Percentiles rank a stretch among this genome's conserved stretches.
phyloP scores from a whole-genome alignment of 2,797 vertebrate genomes.

The Phalanger gymnotis region DNA sequence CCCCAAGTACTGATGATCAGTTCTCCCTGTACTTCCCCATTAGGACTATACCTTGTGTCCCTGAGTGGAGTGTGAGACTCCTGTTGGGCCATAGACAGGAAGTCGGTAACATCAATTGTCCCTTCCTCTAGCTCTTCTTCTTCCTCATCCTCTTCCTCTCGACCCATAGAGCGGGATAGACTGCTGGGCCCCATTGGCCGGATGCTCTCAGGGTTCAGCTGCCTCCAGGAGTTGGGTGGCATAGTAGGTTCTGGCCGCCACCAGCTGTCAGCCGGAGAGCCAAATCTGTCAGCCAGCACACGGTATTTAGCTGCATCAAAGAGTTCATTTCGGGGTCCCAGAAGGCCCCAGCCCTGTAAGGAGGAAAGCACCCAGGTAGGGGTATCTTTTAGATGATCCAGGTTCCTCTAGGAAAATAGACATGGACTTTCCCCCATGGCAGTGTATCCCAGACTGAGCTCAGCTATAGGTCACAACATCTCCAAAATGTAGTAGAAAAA shows the following conservation, averaged over 20 bases:
- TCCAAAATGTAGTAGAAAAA: background rate
- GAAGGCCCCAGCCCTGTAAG: slow-evolving; percentile 92
- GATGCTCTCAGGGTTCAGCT: slow-evolving; percentile 85
- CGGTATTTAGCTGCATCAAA: slow-evolving; percentile 84
- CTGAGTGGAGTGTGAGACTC: slow-evolving; percentile 73
- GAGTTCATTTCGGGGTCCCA: slow-evolving; percentile 90
- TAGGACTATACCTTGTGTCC: slow-evolving; percentile 78
- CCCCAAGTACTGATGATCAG: background rate
- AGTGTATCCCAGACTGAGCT: background rate
- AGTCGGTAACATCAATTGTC: slow-evolving; percentile 71
- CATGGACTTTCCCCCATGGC: background rate
- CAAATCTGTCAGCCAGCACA: slow-evolving; percentile 81
- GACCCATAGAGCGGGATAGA: slow-evolving; percentile 79
- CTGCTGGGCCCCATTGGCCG: slow-evolving; percentile 84
- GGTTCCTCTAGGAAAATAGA: background rate
- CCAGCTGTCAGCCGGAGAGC: slow-evolving; percentile 83
- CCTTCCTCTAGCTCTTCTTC: slow-evolving; percentile 82
- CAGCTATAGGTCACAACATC: background rate
- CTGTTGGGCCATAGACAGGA: slow-evolving; percentile 77
- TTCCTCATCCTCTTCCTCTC: slow-evolving; percentile 85
- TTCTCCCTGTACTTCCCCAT: background rate
- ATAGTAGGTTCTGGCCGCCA: slow-evolving; percentile 83
- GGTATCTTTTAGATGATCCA: background rate
- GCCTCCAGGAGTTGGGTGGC: slow-evolving; percentile 86
- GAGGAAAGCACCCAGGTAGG: background rate